A percentile compares a stretch with the other conserved stretches of the same genome.
These are phyloP conservation scores for Vimba vimba DNA, from an alignment of 2,113 vertebrate species.

Conservation along the genomic window DNA sequence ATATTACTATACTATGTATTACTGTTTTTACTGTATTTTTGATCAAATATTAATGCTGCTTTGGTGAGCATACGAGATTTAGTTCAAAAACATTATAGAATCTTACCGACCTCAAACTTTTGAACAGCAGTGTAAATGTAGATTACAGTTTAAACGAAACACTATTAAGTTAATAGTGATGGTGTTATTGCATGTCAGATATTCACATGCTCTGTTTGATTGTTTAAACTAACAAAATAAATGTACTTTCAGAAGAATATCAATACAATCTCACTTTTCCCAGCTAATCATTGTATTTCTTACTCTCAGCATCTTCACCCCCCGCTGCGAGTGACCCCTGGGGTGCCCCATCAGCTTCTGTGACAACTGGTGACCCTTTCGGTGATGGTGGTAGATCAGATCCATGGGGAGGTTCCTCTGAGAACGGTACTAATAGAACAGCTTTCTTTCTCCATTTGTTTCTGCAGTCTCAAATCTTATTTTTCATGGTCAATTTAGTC, in stretches of 20 bases:
- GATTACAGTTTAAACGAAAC: not conserved
- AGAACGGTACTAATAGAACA: slow-evolving; percentile 48
- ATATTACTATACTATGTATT: too few species aligned
- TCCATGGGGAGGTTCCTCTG: slow-evolving; percentile 69
- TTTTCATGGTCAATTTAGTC: not conserved
- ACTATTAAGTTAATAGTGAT: not conserved
- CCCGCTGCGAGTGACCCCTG: slow-evolving; percentile 66
- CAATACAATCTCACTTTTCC: not conserved
- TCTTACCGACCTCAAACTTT: not conserved
- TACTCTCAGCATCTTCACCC: slow-evolving; percentile 60
- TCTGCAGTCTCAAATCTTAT: not conserved
- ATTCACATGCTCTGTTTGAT: too few species aligned
- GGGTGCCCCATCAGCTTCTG: slow-evolving; percentile 70
- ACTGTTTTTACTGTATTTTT: too few species aligned
- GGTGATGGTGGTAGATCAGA: slow-evolving; percentile 69
- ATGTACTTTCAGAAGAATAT: not conserved
- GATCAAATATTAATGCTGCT: not conserved
- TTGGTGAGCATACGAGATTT: not conserved
- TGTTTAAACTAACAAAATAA: not conserved
- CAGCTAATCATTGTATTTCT: not conserved
- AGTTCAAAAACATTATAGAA: not conserved
- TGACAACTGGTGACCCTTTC: slow-evolving; percentile 69
- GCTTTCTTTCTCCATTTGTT: slow-evolving; percentile 41
- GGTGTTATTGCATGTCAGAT: not conserved
- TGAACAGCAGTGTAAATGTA: not conserved